Base-by-base conservation (phyloP, 2,113 vertebrate genomes). In the Gymnarchus niloticus region DNA sequence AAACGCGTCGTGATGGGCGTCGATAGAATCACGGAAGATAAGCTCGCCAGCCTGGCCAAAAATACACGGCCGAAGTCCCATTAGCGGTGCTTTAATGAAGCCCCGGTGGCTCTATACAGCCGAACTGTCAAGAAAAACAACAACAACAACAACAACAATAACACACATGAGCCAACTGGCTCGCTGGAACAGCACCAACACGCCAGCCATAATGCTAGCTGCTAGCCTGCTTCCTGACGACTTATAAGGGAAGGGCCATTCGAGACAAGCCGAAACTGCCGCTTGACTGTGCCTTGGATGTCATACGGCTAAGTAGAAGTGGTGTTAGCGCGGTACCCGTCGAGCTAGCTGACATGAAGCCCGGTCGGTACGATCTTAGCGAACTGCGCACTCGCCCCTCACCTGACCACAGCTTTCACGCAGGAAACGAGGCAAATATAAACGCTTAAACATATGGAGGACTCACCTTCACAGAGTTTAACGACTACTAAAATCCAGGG, bases 391-490 rank as follows among this genome's bases (percentile, higher is more conserved):
- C 76, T 46, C 9, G 37, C 41, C 9, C 33, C 76, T 10, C 46
- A 48, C 44, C 44, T n/a, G 21, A 9, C 44, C 44, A 23, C 37
- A 78, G 37, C 6, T 54, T 7, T 54, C 52, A 48, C 9, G 23
- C 44, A 7, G 6, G 21, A 33, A 78, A 48, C 44, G 21, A 78
- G 37, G 76, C 33, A 76, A 14, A 21, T 46, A 78, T 78, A 44
- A n/a, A n/a, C 9, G 37, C 46, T 48, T 48, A 90, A 88, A 92
- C 1, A 48, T 51, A n/a, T 2, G 0, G 23, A 80, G 52, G 14
- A 37, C 93, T 93, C 88, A 95, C 95, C 95, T 95, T 95, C 94
- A 95, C 93, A 91, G 91, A 92, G 92, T 94, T 92, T 94, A 91
- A 88, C 91, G 91, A 89, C 90, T 89, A 90, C 87, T 93, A 90